These are phyloP conservation scores for Lethocerus indicus DNA, from an alignment of 1,140 invertebrate genomes.

Conservation along the genomic window DNA sequence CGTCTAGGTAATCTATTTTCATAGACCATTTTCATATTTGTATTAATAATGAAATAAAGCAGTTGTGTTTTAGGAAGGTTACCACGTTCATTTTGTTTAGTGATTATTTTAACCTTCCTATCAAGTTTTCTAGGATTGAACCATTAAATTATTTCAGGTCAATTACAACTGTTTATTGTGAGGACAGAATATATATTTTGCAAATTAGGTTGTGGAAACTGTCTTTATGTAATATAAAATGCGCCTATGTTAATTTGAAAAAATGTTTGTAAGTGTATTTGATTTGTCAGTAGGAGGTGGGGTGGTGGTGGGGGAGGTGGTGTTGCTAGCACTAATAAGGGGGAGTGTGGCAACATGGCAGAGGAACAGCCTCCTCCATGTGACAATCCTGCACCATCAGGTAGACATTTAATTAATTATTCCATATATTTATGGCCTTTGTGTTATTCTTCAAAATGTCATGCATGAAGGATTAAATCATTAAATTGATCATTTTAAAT, in stretches of 20 bases:
- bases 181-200: too few species aligned
- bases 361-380: conserved; percentile 12
- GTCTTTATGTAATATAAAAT: too few species aligned
- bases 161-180: neutral
- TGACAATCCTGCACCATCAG: conserved; percentile 13
- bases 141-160: neutral
- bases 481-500: neutral
- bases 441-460: too few species aligned
- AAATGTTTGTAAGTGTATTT: neutral
- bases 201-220: too few species aligned
- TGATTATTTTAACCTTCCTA: conserved; percentile 28
- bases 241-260: neutral
- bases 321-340: conserved; percentile 4
- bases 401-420: neutral
- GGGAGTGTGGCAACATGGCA: conserved; percentile 12
- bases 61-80: neutral
- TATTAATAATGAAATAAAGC: neutral
- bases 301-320: conserved; percentile 5
- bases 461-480: neutral
- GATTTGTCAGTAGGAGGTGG: conserved; percentile 12
- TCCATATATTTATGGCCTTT: too few species aligned
- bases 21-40: too few species aligned
- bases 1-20: conserved; percentile 34
- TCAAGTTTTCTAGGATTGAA: conserved; percentile 1
- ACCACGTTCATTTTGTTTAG: conserved; percentile 26